Evolutionary conservation across 1,140 invertebrate genomes (phyloP), one percentile per base, ranked within the genome.

Genomic region (Orchesella cincta): DNA sequence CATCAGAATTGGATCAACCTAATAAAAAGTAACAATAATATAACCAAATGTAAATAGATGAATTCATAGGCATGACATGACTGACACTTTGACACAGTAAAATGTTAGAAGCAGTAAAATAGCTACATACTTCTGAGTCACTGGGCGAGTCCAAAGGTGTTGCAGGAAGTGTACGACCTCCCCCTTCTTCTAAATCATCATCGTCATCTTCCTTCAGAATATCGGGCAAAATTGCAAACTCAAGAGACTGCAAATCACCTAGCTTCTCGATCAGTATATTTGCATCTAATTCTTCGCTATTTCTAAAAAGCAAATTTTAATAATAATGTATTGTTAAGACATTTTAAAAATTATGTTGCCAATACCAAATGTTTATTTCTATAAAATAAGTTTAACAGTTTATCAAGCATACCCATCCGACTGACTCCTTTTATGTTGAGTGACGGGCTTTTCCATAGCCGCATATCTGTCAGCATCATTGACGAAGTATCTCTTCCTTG

Each of bases 161-260:
- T 1, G 78, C 79, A 20, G 81, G 81, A 33, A 82, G 71, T 1
- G 81, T 82, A 29, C 79, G 76, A 51, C 81, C 81, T 57, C 77
- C 77, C 16, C 79, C 80, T 39, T 83, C 82, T 33, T 83, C 81
- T 23, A 83, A 76, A 36, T 84, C 83, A 28, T 84, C 83, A 23
- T 83, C 83, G 79, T 84, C 83, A 74, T 79, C 81, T 54, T 83
- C 81, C 31, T 82, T 67, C 31, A 80, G 76, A n/a, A 82, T 75
- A 18, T 78, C 73, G 1, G 81, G 78, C 1, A 82, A 26, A 3
- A 64, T 28, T 33, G 77, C 79, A 70, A 78, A 78, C 18, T 77
- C 78, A 23, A 82, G 46, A 31, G 76, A 46, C 36, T 54, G 33
- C 29, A 81, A 28, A 3, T 81, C 79, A 16, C 77, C 76, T 26